phyloP scores from a whole-genome alignment of 2,797 vertebrate species.

The Fringilla coelebs region DNA sequence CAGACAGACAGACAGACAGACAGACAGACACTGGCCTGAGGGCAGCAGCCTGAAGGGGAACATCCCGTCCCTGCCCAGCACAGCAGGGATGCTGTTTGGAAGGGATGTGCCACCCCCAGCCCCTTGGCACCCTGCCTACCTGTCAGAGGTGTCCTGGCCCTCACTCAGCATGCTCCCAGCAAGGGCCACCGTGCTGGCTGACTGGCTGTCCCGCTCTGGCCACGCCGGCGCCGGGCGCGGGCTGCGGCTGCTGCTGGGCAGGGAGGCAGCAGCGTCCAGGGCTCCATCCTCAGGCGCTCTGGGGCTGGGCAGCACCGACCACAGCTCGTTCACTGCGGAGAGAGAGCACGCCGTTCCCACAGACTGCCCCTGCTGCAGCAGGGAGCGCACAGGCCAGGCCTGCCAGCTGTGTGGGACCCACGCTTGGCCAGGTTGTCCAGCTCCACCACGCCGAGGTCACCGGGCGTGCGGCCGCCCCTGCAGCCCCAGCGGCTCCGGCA shows the following conservation, averaged over 20 bases:
- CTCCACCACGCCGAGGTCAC: conserved; percentile 23
- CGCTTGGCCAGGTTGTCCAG: conserved; percentile 82
- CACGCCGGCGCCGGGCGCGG: conserved; percentile 30
- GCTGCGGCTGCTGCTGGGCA: conserved; percentile 73
- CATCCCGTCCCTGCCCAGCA: fast-evolving
- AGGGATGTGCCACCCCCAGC: background rate
- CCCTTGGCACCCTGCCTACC: conserved; percentile 54
- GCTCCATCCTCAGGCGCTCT: conserved; percentile 64
- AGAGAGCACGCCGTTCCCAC: background rate
- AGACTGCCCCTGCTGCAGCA: fast-evolving
- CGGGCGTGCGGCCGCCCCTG: conserved; percentile 61
- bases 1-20: conserved; percentile 62
- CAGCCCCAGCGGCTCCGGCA: conserved; percentile 86
- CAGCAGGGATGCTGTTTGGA: fast-evolving
- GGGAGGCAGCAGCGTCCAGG: conserved; percentile 67
- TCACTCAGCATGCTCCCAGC: conserved; percentile 66
- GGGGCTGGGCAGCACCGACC: conserved; percentile 77
- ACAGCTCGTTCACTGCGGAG: conserved; percentile 83
- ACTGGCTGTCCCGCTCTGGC: conserved; percentile 67
- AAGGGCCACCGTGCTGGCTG: conserved; percentile 72
- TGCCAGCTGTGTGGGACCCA: background rate
- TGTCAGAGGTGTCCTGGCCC: conserved; percentile 64
- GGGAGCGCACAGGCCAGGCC: background rate
- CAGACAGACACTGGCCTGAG: background rate
- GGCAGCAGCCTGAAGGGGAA: background rate